A percentile compares a stretch with the other conserved stretches of the same genome.
phyloP scores from a whole-genome alignment of 30 jellyfish, hydroid and myxozoan genomes.

The Calvadosia cruxmelitensis region DNA sequence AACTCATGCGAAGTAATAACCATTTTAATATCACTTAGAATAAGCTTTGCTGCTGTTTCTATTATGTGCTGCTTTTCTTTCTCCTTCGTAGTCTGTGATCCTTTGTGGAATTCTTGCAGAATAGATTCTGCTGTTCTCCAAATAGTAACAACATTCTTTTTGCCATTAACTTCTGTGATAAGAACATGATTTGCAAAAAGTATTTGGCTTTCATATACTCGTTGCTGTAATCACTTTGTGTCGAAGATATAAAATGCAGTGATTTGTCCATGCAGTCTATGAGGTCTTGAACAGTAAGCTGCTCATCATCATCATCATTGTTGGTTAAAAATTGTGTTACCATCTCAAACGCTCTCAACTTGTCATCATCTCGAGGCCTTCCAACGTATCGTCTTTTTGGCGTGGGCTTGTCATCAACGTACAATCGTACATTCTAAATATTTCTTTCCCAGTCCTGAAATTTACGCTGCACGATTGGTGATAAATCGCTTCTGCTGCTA shows the following conservation, averaged over 20 bases:
- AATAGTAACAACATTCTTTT: constrained; percentile 17
- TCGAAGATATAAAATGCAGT: no score
- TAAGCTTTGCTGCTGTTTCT: constrained; percentile 11
- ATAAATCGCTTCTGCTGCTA: constrained; percentile 30
- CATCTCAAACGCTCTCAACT: no score
- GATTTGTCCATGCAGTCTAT: no score
- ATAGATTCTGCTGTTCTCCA: constrained; percentile 17
- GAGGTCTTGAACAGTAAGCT: no score
- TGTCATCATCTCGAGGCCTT: constrained; percentile 29
- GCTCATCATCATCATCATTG: no score
- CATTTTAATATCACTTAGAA: constrained; percentile 17
- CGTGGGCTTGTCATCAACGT: no score
- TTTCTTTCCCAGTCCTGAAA: constrained; percentile 20
- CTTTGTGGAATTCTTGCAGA: constrained; percentile 20
- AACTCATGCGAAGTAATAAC: constrained; percentile 15
- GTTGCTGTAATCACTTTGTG: no score
- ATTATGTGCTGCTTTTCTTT: constrained; percentile 21
- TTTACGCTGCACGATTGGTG: constrained; percentile 15
- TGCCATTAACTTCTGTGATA: constrained; percentile 22
- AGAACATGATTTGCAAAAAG: constrained; percentile 13
- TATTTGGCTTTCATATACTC: background rate
- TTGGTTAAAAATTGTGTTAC: no score
- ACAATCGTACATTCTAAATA: no score
- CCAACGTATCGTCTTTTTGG: no score
- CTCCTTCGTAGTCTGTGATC: constrained; percentile 17